Conservation (phyloP, 2,113 vertebrate species). For the Cyphomyrus plagiostoma region DNA sequence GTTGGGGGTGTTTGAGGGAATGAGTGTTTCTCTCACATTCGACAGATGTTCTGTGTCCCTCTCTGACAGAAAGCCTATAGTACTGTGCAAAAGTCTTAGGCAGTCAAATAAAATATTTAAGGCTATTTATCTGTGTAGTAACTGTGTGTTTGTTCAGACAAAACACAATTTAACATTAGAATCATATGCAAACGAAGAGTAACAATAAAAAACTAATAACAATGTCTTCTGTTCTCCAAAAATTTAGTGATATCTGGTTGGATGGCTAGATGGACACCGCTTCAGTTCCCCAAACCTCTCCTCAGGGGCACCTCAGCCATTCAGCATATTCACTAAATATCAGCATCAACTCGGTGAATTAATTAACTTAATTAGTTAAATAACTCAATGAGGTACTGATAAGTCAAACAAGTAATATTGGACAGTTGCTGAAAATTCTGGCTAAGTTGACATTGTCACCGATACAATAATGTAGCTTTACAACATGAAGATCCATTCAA, state of each 20-base stretch:
- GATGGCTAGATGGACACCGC: not conserved
- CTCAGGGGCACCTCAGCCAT: not conserved
- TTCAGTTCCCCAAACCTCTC: not conserved
- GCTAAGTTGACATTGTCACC: not conserved
- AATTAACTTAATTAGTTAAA: not conserved
- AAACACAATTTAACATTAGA: not conserved
- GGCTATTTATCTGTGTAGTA: not conserved
- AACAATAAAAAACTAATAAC: not conserved
- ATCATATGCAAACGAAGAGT: not conserved
- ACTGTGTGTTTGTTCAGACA: not conserved
- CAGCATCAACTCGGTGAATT: not conserved
- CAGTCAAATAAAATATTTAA: not conserved
- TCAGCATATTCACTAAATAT: not conserved
- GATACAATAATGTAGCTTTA: not conserved
- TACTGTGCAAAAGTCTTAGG: not conserved
- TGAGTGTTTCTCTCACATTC: not conserved
- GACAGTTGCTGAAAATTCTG: not conserved
- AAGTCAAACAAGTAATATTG: not conserved
- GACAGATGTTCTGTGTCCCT: not conserved
- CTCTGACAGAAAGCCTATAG: not conserved
- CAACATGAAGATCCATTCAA: not conserved
- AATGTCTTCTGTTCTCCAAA: not conserved
- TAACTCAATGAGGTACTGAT: not conserved
- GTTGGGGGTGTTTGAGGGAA: not conserved
- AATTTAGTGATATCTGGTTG: not conserved